Evolutionary conservation across 2,888 invertebrate genomes (phyloP).

Genomic region (Allophyes oxyacanthae): DNA sequence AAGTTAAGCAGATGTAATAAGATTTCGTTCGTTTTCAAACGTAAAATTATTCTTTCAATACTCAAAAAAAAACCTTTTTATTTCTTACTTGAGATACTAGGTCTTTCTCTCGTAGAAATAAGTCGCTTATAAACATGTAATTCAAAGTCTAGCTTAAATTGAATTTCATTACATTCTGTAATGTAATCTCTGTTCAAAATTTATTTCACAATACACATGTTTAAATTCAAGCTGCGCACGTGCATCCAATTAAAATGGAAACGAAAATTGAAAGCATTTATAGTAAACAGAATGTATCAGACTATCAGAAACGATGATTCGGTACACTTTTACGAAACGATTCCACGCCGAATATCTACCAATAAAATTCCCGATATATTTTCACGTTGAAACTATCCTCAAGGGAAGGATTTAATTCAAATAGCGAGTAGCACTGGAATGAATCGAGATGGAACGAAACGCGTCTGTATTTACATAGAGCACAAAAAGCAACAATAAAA

Average conservation of each 20-base stretch:
- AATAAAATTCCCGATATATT: slow-evolving; percentile 47
- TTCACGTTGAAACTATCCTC: slow-evolving; percentile 45
- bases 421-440: slow-evolving; percentile 48
- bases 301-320: slow-evolving; percentile 9
- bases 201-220: too few species aligned
- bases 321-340: slow-evolving; percentile 13
- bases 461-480: slow-evolving; percentile 24
- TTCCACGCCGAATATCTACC: too few species aligned
- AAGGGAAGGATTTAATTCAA: slow-evolving; percentile 58
- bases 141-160: too few species aligned
- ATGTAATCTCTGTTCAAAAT: too few species aligned
- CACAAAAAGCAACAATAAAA: slow-evolving; percentile 36
- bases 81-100: too few species aligned
- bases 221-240: background rate
- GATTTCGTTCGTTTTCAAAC: too few species aligned
- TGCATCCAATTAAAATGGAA: slow-evolving; percentile 2
- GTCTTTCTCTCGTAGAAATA: too few species aligned
- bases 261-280: slow-evolving; percentile 2
- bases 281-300: slow-evolving; percentile 8
- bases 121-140: too few species aligned
- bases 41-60: too few species aligned
- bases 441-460: slow-evolving; percentile 56
- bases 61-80: too few species aligned
- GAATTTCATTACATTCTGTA: too few species aligned
- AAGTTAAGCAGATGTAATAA: too few species aligned